These are phyloP conservation scores for Myocastor coypus DNA, from an alignment of 2,113 vertebrate species.

Conservation along the genomic window DNA sequence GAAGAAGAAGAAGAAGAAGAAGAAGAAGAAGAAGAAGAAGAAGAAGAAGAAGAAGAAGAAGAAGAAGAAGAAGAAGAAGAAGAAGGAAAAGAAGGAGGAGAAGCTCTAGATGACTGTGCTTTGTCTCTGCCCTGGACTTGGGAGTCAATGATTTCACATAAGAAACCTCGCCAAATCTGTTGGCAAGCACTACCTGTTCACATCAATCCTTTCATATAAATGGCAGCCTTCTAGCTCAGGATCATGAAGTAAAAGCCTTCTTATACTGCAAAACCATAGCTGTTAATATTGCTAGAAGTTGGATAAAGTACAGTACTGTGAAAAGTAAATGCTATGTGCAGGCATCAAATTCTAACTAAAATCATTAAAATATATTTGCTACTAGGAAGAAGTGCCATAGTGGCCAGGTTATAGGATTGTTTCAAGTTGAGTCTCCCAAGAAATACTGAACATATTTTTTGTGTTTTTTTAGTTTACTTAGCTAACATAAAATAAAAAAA, in stretches of 20 bases:
- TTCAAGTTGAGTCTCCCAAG: not conserved
- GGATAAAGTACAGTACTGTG: not conserved
- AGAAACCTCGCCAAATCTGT: not conserved
- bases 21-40: no score
- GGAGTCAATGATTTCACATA: not conserved
- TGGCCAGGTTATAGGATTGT: not conserved
- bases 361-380: not conserved
- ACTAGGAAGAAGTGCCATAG: not conserved
- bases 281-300: not conserved
- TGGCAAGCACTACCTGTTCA: not conserved
- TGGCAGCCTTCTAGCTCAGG: not conserved
- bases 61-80: no score
- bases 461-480: not conserved
- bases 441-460: not conserved
- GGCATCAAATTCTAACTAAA: not conserved
- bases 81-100: no score
- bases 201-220: not conserved
- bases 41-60: no score
- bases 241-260: not conserved
- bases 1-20: no score
- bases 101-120: not conserved
- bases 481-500: not conserved
- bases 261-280: not conserved
- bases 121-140: not conserved
- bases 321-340: not conserved